Percentiles rank a stretch among this genome's conserved stretches.
Evolutionary conservation across 2,113 vertebrate genomes (phyloP).

Genomic region (Chascanopsetta lugubris): DNA sequence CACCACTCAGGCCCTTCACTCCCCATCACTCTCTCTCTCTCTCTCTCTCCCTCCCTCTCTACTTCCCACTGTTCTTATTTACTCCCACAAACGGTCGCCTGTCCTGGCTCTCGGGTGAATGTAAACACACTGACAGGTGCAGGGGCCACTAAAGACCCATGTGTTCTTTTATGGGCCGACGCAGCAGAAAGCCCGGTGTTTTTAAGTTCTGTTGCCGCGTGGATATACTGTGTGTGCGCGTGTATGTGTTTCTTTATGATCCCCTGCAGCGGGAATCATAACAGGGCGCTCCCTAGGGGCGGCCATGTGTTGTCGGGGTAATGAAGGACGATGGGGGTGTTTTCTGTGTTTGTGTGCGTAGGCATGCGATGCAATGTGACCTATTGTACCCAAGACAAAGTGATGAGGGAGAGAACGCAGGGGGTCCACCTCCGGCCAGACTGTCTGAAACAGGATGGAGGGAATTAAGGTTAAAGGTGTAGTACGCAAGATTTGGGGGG

Average conservation of each 20-base stretch:
- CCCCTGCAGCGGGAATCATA: slow-evolving; percentile 60
- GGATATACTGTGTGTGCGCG: slow-evolving; percentile 4
- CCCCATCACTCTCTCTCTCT: slow-evolving; percentile 1
- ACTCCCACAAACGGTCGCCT: slow-evolving; percentile 38
- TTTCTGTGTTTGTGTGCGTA: slow-evolving; percentile 60
- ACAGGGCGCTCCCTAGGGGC: slow-evolving; percentile 43
- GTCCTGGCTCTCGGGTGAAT: slow-evolving; percentile 41
- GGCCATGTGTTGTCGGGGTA: slow-evolving; percentile 60
- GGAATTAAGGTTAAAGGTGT: neutral
- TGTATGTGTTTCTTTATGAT: slow-evolving; percentile 47
- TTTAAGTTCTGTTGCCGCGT: slow-evolving; percentile 13
- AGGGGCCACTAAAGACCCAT: slow-evolving; percentile 54
- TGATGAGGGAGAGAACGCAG: slow-evolving; percentile 47
- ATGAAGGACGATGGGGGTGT: slow-evolving; percentile 56
- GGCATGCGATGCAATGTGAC: slow-evolving; percentile 55
- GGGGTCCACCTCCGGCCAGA: slow-evolving; percentile 36
- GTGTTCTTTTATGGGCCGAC: slow-evolving; percentile 46
- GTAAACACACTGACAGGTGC: slow-evolving; percentile 75
- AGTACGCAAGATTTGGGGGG: too few species aligned
- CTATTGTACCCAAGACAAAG: slow-evolving; percentile 56
- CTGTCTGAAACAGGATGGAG: too few species aligned
- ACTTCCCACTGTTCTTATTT: slow-evolving; percentile 39
- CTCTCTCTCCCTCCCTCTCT: slow-evolving; percentile 3
- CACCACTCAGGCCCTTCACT: slow-evolving; percentile 20
- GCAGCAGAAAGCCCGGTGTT: slow-evolving; percentile 39